A percentile compares a stretch with the other conserved stretches of the same genome.
Evolutionary conservation across 2,888 invertebrate genomes (phyloP).

Genomic region (Amphipoea oculea): DNA sequence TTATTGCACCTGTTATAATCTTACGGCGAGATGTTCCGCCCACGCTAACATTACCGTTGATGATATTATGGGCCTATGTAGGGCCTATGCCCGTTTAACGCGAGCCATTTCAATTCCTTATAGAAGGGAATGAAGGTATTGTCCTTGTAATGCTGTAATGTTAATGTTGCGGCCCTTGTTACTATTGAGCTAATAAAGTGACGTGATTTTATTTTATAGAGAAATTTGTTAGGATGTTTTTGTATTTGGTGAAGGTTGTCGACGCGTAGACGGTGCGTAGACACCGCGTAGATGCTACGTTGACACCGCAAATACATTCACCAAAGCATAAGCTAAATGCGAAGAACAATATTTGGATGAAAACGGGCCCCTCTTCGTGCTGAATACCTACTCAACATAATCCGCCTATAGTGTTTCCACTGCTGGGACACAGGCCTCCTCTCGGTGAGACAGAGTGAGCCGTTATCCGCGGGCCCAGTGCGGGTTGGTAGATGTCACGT

Average conservation of each 20-base stretch:
- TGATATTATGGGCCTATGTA: conserved; percentile 14
- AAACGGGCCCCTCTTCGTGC: too few species aligned
- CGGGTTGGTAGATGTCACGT: too few species aligned
- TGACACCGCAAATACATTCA: not conserved
- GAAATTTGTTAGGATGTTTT: not conserved
- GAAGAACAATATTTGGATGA: not conserved
- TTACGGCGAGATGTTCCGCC: conserved; percentile 20
- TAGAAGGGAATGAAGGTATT: conserved; percentile 2
- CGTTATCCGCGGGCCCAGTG: too few species aligned
- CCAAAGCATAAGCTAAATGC: not conserved
- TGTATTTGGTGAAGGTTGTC: not conserved
- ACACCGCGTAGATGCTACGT: not conserved
- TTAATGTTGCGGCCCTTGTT: conserved; percentile 35
- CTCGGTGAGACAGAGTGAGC: too few species aligned
- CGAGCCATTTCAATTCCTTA: conserved; percentile 34
- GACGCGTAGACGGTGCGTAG: not conserved
- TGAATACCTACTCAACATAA: too few species aligned
- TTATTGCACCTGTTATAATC: conserved; percentile 40
- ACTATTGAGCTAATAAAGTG: conserved; percentile 2
- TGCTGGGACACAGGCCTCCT: too few species aligned
- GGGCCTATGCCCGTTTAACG: conserved; percentile 14
- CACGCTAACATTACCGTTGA: conserved; percentile 43
- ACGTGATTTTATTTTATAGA: not conserved
- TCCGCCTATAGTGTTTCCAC: too few species aligned
- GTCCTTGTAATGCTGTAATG: conserved; percentile 24